Percentiles rank a stretch among this genome's conserved stretches.
Conservation (phyloP, 2,797 vertebrate genomes). For the Danio jaintianensis region DNA sequence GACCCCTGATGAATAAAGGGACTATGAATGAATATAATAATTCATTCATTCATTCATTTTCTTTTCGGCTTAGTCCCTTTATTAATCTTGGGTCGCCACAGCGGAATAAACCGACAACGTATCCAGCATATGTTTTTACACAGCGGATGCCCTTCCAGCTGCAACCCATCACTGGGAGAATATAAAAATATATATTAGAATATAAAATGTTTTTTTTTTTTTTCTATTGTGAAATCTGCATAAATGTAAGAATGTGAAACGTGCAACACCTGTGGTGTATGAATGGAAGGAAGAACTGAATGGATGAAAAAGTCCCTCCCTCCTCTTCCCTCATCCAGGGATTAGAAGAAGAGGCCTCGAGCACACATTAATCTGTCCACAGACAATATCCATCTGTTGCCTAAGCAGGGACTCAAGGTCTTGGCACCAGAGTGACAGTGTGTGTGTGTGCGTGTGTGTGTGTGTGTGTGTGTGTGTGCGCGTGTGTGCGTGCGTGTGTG, state of each 20-base stretch:
- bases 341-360: constrained; percentile 65
- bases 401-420: constrained; percentile 74
- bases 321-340: constrained; percentile 65
- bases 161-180: too few relatives aligned
- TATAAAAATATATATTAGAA: too few relatives aligned
- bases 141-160: too few relatives aligned
- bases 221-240: not conserved
- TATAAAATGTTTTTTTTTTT: too few relatives aligned
- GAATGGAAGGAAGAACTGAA: constrained; percentile 57
- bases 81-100: too few relatives aligned
- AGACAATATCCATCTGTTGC: constrained; percentile 82
- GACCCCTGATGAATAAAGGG: too few relatives aligned
- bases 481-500: too few relatives aligned
- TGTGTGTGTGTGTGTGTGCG: constrained; percentile 36
- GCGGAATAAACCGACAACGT: too few relatives aligned
- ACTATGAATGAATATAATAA: too few relatives aligned
- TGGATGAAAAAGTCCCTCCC: constrained; percentile 63
- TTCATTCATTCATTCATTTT: too few relatives aligned
- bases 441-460: constrained; percentile 35
- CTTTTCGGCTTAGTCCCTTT: too few relatives aligned
- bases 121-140: too few relatives aligned
- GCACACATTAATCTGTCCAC: constrained; percentile 79
- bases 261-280: constrained; percentile 76
- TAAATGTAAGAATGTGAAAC: constrained; percentile 60
- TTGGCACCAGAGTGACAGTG: constrained; percentile 67